Percentiles rank a stretch among this genome's conserved stretches.
Evolutionary conservation across 2,113 vertebrate genomes (phyloP).

Genomic region (Percopsis transmontana): DNA sequence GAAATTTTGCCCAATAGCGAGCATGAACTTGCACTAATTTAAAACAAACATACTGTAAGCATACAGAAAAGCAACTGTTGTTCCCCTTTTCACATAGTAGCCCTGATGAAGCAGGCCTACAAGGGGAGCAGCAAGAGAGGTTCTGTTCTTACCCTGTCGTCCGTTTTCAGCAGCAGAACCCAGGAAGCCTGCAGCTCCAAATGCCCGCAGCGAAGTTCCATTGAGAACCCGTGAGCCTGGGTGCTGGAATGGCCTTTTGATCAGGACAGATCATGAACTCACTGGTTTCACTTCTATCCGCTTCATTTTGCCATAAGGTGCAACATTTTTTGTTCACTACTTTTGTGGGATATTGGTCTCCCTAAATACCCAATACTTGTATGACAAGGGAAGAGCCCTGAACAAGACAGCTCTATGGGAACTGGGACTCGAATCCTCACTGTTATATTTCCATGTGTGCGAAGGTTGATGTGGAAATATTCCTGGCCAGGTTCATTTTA

Average conservation of each 20-base stretch:
- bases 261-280: conserved; percentile 19
- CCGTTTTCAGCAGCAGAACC: conserved; percentile 45
- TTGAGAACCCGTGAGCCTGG: not conserved
- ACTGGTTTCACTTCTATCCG: conserved; percentile 1
- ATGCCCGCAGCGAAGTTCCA: conserved; percentile 29
- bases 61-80: not conserved
- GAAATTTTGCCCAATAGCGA: no score
- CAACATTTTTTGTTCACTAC: not conserved
- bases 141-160: conserved; percentile 54
- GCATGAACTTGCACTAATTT: not conserved
- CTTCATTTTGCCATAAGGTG: not conserved
- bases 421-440: not conserved
- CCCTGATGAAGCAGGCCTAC: conserved; percentile 6
- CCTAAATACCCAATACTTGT: conserved; percentile 3
- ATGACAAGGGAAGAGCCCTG: not conserved
- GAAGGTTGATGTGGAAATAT: not conserved
- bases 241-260: conserved; percentile 29
- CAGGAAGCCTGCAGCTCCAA: conserved; percentile 25
- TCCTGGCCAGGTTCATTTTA: conserved; percentile 5
- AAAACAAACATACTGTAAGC: not conserved
- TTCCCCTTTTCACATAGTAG: not conserved
- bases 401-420: conserved; percentile 12
- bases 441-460: not conserved
- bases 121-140: conserved; percentile 5
- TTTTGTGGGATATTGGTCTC: not conserved